Evolutionary conservation across 2,113 vertebrate genomes (phyloP), one percentile per base, ranked within the genome.

Genomic region (Lichenostomus cassidix): DNA sequence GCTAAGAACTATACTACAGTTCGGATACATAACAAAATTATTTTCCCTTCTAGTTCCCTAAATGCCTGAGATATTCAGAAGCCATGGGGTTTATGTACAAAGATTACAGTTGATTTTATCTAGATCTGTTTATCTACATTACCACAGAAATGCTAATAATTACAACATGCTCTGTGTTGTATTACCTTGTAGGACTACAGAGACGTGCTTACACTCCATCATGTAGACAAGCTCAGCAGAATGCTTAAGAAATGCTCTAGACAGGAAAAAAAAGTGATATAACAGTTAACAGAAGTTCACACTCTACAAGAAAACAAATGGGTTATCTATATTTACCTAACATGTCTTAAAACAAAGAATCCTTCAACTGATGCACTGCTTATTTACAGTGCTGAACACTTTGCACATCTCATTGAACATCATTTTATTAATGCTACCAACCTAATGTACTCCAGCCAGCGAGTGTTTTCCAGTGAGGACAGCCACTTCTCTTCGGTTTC

Each of bases 401-500:
- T 25, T 80, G 63, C 29, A 73, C n/a, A 63, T 39, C 37, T 33
- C 64, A 50, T 0, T 44, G 73, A 55, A 25, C 23, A 69, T 37
- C 2, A 11, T 27, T 70, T 62, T 7, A 33, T 37, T 9, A 20
- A 25, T 7, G 60, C 49, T 81, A 97, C 97, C 69, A 97, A 99
- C 99, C 99, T 99, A 84, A 99, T 94, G 22, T 98, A 98, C 87
- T 99, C 99, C 55, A 99, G 96, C 99, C 99, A 99, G 69, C 90
- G 98, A 33, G 99, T 99, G 95, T 96, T 99, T 83, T 99, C 99
- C 94, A 99, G 96, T 6, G 98, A 98, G 19, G 99, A 99, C 14
- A 99, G 92, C 99, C 99, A 99, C 88, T 98, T 99, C 94, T 99
- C 99, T 83, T 99, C 99, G 0, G 98, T 98, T 97, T 99, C 99